Evolutionary conservation across 2,797 vertebrate species (phyloP).

Genomic region (Sebastes baramenuke): DNA sequence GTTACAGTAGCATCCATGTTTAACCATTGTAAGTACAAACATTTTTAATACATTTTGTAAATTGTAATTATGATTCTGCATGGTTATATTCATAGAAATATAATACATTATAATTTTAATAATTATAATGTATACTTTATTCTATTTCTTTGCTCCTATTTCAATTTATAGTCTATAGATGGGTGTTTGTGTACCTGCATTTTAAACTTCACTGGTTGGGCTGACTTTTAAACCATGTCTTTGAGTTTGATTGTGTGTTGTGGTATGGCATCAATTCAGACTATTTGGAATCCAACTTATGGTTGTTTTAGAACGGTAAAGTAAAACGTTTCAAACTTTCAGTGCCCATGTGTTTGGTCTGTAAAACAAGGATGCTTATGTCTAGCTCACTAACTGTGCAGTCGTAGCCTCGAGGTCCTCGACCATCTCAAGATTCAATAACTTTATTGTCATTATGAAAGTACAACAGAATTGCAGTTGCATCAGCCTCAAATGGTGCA

Average conservation of each 20-base stretch:
- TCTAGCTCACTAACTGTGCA: neutral
- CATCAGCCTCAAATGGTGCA: no score
- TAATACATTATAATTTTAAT: neutral
- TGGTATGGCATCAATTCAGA: neutral
- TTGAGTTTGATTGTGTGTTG: neutral
- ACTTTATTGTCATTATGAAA: neutral
- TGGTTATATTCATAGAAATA: neutral
- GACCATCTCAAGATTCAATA: neutral
- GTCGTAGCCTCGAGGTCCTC: neutral
- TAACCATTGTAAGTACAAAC: conserved; percentile 37
- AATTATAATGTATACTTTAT: neutral
- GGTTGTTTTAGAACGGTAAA: neutral
- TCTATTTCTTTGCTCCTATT: neutral
- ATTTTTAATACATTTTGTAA: neutral
- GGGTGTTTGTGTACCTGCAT: neutral
- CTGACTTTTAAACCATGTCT: neutral
- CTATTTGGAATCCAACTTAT: neutral
- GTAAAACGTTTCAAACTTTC: neutral
- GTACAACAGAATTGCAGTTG: neutral
- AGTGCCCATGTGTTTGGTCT: neutral
- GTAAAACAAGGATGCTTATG: neutral
- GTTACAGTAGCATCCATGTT: conserved; percentile 13
- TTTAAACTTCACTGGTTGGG: neutral
- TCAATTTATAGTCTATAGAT: neutral
- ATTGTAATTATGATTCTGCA: neutral